Percentiles rank a stretch among this genome's conserved stretches.
Evolutionary conservation across 1,140 invertebrate genomes (phyloP).

Genomic region (Tetramorium alpestre): DNA sequence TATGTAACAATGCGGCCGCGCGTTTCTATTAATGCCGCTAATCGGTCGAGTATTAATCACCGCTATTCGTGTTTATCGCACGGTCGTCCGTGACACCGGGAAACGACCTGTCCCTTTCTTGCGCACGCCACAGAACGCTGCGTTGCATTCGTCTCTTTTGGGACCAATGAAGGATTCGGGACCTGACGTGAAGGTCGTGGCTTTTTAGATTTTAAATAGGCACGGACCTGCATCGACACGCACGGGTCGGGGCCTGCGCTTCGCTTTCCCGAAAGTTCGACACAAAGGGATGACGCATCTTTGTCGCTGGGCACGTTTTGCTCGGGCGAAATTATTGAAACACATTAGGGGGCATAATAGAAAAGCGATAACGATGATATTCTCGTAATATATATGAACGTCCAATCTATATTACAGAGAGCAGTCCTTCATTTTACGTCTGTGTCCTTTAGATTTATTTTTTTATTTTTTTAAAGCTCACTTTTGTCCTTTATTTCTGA

Average conservation of each 20-base stretch:
- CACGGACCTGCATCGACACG: neutral
- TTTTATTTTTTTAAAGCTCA: no score
- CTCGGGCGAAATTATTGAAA: no score
- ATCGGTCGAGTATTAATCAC: conserved; percentile 48
- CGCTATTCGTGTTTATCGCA: neutral
- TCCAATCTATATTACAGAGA: no score
- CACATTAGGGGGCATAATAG: no score
- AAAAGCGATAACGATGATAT: no score
- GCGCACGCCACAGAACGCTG: neutral
- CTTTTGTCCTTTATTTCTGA: no score
- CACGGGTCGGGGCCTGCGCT: neutral
- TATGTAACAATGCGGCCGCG: conserved; percentile 26
- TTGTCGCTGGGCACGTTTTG: no score
- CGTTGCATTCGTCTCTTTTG: neutral
- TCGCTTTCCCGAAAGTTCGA: neutral
- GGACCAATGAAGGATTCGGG: no score
- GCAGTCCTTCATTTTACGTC: no score
- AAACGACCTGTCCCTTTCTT: neutral
- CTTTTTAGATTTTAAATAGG: neutral
- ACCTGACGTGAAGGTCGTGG: neutral
- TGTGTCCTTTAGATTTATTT: no score
- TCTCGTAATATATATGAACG: no score
- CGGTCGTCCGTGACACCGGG: neutral
- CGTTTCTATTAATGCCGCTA: conserved; percentile 50
- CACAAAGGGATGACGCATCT: neutral